Conservation (phyloP, 2,797 vertebrate genomes). For the Falco rusticolus region DNA sequence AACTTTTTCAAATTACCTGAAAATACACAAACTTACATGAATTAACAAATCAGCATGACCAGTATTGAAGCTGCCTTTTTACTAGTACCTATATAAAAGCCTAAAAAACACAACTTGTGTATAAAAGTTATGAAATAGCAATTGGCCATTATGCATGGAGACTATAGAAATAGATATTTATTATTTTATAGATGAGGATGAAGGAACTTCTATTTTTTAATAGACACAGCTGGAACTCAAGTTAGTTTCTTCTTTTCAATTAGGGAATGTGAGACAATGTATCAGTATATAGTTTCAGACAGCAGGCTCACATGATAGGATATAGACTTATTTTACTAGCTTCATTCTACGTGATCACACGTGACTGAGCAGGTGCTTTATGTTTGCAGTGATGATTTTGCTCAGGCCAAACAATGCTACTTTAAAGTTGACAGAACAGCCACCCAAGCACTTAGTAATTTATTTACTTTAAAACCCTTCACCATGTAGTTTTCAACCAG, state of each 20-base stretch:
- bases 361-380: background rate
- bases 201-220: background rate
- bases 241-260: background rate
- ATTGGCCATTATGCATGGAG: background rate
- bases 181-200: background rate
- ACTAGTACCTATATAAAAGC: background rate
- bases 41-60: background rate
- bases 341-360: background rate
- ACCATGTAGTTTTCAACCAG: background rate
- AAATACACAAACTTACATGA: background rate
- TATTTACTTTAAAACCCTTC: background rate
- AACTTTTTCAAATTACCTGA: background rate
- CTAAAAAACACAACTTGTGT: background rate
- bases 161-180: background rate
- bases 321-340: background rate
- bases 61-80: too few relatives aligned
- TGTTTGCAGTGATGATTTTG: background rate
- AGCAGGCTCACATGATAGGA: background rate
- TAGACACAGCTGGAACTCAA: background rate
- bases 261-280: background rate
- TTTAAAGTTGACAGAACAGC: background rate
- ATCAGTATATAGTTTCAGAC: background rate
- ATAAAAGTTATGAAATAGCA: background rate
- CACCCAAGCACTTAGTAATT: background rate
- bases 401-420: background rate